Evolutionary conservation across 2,797 vertebrate genomes (phyloP).

Genomic region (Otolemur crassicaudatus): DNA sequence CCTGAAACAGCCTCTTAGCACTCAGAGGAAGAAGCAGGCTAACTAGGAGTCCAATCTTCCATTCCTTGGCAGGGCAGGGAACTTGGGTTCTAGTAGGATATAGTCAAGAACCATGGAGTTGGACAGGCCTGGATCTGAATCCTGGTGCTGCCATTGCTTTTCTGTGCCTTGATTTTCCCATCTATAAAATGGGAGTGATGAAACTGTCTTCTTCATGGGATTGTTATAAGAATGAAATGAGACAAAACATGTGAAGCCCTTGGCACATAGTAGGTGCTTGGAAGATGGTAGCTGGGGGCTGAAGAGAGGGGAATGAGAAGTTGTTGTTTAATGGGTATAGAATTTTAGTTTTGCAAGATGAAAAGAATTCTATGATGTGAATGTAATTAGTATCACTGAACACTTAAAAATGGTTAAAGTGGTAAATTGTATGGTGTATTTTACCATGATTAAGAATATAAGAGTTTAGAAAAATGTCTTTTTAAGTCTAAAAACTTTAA

Average conservation of each 20-base stretch:
- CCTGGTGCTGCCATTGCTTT: background rate
- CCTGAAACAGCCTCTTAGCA: accelerated
- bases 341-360: background rate
- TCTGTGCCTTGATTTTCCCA: background rate
- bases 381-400: background rate
- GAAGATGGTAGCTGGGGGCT: background rate
- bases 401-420: background rate
- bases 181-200: background rate
- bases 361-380: background rate
- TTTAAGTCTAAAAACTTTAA: background rate
- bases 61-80: no score
- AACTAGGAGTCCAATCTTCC: no score
- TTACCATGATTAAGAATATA: background rate
- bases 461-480: background rate
- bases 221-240: background rate
- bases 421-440: background rate
- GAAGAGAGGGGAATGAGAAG: background rate
- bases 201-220: background rate
- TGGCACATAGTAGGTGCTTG: background rate
- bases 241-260: accelerated
- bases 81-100: background rate
- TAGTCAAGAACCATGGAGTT: background rate
- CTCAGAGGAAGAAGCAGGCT: background rate
- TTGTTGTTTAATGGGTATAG: background rate
- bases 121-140: background rate